Percentiles rank a stretch among this genome's conserved stretches.
These are phyloP conservation scores for Archilochus colubris DNA, from an alignment of 2,113 vertebrate species.

Conservation along the genomic window DNA sequence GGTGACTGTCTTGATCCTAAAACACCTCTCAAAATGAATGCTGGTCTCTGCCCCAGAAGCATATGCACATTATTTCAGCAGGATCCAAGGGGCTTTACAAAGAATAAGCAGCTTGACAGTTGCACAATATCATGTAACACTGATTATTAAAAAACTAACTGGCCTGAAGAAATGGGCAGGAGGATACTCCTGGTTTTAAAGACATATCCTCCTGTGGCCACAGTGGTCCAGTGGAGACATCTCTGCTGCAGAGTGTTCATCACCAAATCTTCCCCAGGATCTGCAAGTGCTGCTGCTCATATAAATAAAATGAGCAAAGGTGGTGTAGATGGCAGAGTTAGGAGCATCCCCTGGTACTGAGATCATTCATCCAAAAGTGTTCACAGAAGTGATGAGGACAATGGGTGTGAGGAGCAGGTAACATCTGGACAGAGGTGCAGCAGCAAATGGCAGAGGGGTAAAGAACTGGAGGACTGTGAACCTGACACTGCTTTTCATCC, in stretches of 20 bases:
- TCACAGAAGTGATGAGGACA: neutral
- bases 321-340: neutral
- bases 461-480: neutral
- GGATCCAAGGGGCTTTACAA: neutral
- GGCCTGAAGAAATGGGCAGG: neutral
- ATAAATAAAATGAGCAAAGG: neutral
- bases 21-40: slow-evolving; percentile 20
- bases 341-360: neutral
- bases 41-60: slow-evolving; percentile 5
- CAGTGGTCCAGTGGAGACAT: neutral
- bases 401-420: neutral
- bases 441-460: neutral
- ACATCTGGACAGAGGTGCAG: neutral
- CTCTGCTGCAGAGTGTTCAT: neutral
- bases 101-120: slow-evolving; percentile 1
- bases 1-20: slow-evolving; percentile 44
- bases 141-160: neutral
- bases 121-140: neutral
- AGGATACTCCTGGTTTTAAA: neutral
- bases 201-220: neutral
- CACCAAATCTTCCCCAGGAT: neutral
- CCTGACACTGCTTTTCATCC: neutral
- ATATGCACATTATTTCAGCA: neutral
- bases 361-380: accelerated
- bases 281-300: neutral